Base-by-base conservation (phyloP, 2,113 vertebrate species). In the Chlorodrepanis virens region DNA sequence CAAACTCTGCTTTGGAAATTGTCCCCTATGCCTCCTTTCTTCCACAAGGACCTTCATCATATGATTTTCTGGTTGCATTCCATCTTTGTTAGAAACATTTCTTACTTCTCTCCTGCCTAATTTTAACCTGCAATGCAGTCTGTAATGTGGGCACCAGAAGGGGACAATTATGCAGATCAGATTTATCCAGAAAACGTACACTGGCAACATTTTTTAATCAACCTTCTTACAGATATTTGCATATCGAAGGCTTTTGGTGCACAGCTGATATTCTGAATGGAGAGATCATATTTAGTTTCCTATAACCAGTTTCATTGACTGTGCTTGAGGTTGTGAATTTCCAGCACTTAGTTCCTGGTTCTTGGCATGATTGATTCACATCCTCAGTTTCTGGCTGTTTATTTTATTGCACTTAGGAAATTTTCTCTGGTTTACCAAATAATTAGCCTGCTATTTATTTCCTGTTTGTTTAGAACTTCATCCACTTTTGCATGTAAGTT, bases 321-420 rank as follows among this genome's bases (percentile, higher is more conserved):
- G 0, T 75, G 29, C 24, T 90, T 47, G 56, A 13, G 60, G 12
- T 42, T 0, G 4, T 33, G 20, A 21, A 25, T 88, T 75, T 79
- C 33, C 23, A 70, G 1, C 12, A 6, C 7, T 50, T 5, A 56
- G 6, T 59, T 35, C 29, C 6, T 33, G 23, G 11, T 23, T n/a
- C 12, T 64, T 0, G 1, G 8, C 3, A 1, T 31, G 11, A 49
- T 9, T 49, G 24, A 59, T 39, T 31, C 29, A 42, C 7, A 68
- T 25, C 12, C n/a, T 88, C 3, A 1, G 4, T 42, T 91, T 29
- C 12, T 49, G 16, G 8, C 15, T 44, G 8, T 76, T 86, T 69
- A 17, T 35, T 84, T 75, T 27, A 52, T 63, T 42, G 31, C 9
- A 31, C 15, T 61, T 77, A 10, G 21, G 45, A 80, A 64, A 60